Evolutionary conservation across 2,113 vertebrate genomes (phyloP).

Genomic region (Tragelaphus imberbis): DNA sequence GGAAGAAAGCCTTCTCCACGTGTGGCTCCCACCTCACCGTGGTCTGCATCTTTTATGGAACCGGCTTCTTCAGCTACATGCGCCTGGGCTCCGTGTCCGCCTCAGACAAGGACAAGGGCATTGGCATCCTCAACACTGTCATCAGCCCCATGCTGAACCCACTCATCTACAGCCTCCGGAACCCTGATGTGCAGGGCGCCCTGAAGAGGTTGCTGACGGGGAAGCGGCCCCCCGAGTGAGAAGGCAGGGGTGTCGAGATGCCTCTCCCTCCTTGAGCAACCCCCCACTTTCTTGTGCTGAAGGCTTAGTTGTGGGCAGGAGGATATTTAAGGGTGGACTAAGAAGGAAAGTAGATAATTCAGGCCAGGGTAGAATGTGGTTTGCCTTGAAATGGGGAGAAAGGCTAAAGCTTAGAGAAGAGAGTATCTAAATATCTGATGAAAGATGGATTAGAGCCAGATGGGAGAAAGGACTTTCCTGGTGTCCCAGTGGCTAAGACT

Average conservation of each 20-base stretch:
- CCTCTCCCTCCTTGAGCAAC: background rate
- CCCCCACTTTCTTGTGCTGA: background rate
- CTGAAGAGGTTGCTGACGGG: background rate
- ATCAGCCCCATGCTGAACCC: background rate
- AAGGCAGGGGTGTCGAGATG: background rate
- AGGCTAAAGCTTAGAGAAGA: background rate
- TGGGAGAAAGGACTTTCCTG: background rate
- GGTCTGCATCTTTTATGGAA: background rate
- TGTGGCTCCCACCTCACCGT: background rate
- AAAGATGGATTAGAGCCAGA: background rate
- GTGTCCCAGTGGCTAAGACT: background rate
- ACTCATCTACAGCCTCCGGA: background rate
- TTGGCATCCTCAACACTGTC: background rate
- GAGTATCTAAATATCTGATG: background rate
- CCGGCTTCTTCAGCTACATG: background rate
- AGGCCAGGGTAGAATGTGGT: background rate
- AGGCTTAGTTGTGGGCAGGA: background rate
- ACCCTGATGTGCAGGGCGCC: background rate
- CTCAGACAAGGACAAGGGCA: background rate
- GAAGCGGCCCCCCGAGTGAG: background rate
- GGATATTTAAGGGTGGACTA: background rate
- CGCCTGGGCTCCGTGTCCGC: background rate
- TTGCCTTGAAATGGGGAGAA: background rate
- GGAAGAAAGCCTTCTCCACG: conserved; percentile 55
- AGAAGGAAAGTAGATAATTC: background rate